phyloP scores from a whole-genome alignment of 2,113 vertebrate genomes.

The Archilochus colubris region DNA sequence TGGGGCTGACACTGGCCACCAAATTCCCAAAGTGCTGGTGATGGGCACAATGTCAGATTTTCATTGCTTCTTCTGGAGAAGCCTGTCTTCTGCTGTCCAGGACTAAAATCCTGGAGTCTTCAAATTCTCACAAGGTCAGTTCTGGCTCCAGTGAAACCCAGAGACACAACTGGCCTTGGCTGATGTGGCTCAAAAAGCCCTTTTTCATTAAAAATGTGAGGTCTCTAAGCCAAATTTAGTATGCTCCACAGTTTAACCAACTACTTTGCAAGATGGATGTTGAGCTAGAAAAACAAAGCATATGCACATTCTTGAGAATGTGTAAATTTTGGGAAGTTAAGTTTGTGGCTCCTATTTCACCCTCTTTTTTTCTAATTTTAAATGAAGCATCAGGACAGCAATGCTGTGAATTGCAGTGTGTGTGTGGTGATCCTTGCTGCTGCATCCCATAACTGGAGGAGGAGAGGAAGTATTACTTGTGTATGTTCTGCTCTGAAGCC shows the following conservation, averaged over 20 bases:
- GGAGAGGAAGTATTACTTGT: not conserved
- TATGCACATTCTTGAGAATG: not conserved
- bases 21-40: not conserved
- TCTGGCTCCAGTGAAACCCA: not conserved
- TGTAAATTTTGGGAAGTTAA: not conserved
- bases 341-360: not conserved
- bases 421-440: not conserved
- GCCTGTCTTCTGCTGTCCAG: not conserved
- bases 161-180: not conserved
- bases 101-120: not conserved
- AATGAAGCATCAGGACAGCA: not conserved
- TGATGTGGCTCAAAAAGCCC: not conserved
- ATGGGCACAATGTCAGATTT: fast-evolving
- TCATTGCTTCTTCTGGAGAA: not conserved
- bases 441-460: not conserved
- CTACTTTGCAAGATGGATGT: not conserved
- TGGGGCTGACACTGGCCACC: not conserved
- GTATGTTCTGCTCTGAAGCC: not conserved
- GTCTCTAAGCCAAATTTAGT: not conserved
- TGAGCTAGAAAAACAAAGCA: not conserved
- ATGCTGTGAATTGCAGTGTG: not conserved
- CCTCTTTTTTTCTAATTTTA: not conserved
- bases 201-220: not conserved
- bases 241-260: not conserved
- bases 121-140: not conserved